These are phyloP conservation scores for Mobula birostris DNA, from an alignment of 2,113 vertebrate species.

Conservation along the genomic window DNA sequence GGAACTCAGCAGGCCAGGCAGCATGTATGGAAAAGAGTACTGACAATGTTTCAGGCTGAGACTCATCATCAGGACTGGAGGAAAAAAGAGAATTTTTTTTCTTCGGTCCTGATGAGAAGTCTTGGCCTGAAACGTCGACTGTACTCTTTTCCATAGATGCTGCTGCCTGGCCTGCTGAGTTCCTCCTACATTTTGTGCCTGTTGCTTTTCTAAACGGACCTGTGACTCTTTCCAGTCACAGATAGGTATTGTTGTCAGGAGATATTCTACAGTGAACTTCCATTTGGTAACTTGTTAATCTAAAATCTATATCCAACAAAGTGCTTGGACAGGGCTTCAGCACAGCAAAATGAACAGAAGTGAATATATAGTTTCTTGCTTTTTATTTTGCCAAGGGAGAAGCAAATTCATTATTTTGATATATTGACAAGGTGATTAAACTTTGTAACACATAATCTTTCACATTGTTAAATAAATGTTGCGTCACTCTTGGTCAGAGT, in stretches of 20 bases:
- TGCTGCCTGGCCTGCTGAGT: no score
- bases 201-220: no score
- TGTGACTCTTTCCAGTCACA: background rate
- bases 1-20: no score
- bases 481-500: background rate
- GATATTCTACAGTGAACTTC: background rate
- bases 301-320: background rate
- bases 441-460: background rate
- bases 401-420: background rate
- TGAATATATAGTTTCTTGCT: background rate
- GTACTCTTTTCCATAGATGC: no score
- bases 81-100: no score
- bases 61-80: no score
- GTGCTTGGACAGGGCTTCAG: background rate
- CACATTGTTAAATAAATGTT: background rate
- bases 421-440: background rate
- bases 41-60: no score
- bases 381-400: background rate
- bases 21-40: no score
- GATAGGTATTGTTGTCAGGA: background rate
- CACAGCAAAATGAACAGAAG: background rate
- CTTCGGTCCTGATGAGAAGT: no score
- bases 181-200: no score
- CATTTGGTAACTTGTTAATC: background rate
- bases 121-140: no score